Base-by-base conservation (phyloP, 2,797 vertebrate species). In the Chiloscyllium punctatum region DNA sequence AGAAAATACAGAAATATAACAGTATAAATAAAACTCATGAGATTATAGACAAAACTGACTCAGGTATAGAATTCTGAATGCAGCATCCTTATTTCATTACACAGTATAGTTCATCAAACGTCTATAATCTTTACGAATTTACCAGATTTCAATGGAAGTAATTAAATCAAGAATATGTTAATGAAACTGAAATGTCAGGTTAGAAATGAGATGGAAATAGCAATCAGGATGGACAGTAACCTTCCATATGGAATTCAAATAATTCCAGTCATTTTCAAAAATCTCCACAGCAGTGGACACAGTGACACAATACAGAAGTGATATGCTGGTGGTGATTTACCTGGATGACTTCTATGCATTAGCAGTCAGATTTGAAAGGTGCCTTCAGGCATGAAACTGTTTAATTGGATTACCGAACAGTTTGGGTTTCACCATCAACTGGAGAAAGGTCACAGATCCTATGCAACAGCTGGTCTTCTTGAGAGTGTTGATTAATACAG, bases 401-500 rank as follows among this genome's bases (percentile, higher is more conserved):
- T 74, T 95, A 95, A 95, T 95, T 95, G 94, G 94, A 95, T 95
- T 95, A 77, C 94, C 57, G 94, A 95, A 48, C 71, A 95, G 94
- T 95, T 77, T 77, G 71, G 71, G 71, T 95, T 77, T 95, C 48
- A 77, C 71, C 94, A 95, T 95, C 71, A 95, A 95, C 94, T 95
- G 94, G 94, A 95, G 71, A 95, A 94, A 95, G 94, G 94, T 95
- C 94, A 95, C 94, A 95, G 94, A 74, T 95, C 94, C 71, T 57
- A 95, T 77, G 94, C 94, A 95, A 95, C 94, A 95, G 94, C 94
- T 95, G 94, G 94, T 95, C 94, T 95, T 95, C 94, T 77, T 95
- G 94, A 95, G 94, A 95, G 94, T 95, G 94, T 95, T 95, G 94
- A 95, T 95, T 95, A 95, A 95, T 77, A 95, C 94, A 95, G 94